Base-by-base conservation (phyloP, 2,888 invertebrate species). In the Congeria kusceri region DNA sequence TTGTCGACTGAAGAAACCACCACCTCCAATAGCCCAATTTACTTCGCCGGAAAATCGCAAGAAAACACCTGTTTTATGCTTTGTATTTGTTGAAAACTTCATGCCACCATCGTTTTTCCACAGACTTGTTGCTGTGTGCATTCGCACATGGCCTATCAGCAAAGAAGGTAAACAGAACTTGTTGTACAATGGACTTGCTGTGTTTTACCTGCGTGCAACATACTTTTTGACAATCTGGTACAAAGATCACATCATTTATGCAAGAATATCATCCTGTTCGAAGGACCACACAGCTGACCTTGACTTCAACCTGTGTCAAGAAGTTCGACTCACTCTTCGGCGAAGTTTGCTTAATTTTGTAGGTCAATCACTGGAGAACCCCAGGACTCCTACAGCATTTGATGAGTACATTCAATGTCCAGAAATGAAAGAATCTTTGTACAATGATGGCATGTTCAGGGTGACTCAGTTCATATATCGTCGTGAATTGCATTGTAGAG, bases 71-170 rank as follows among this genome's bases (percentile, higher is more conserved):
- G 65, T 74, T 20, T 56, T 81, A 20, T 66, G 77, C 29, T 59
- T 74, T 46, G 62, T 62, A 28, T 81, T 81, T 49, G 47, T 57
- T 25, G 71, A 76, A 57, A 57, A 62, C 1, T 81, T 81, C 29
- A 59, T 81, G 44, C 81, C 81, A 18, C 81, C 81, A 25, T 70
- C 77, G 29, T 57, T 81, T n/a, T 81, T 81, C 29, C 81, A 81
- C 39, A 59, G 77, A n/a, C 68, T 81, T n/a, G 11, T 81, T n/a
- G 81, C 81, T 18, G 58, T 74, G 28, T 81, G 81, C 39, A 81
- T 81, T 7, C 73, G 63, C 13, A 29, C 58, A n/a, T 81, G 67
- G 69, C 56, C 27, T 29, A 53, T 74, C 18, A 49, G n/a, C n/a
- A 49, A 18, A 49, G 15, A 9, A 20, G 15, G 15, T 5, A 20